Evolutionary conservation across 2,113 vertebrate genomes (phyloP).

Genomic region (Anarhynchus alexandrinus): DNA sequence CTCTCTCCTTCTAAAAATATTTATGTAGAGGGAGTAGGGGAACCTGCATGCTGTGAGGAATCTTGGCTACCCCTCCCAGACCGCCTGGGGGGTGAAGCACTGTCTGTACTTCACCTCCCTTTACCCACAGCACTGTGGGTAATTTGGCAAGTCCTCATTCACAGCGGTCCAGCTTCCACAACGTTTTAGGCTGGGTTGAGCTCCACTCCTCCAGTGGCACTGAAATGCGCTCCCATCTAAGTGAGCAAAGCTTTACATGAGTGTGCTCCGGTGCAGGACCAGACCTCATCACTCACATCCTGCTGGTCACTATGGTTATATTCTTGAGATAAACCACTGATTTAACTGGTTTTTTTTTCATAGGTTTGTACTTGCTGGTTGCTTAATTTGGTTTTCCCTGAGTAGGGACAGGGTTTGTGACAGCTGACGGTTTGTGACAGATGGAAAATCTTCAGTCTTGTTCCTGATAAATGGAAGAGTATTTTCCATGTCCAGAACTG

Average conservation of each 20-base stretch:
- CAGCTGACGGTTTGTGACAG: not conserved
- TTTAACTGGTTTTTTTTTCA: not conserved
- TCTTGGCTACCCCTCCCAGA: not conserved
- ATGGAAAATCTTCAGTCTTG: not conserved
- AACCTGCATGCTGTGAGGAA: not conserved
- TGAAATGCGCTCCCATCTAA: not conserved
- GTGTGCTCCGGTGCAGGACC: too few relatives aligned
- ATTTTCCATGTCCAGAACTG: not conserved
- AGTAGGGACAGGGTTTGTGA: not conserved
- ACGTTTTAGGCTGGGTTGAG: not conserved
- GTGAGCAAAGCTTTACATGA: not conserved
- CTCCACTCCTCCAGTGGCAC: fast-evolving
- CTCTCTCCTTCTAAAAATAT: not conserved
- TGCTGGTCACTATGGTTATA: not conserved
- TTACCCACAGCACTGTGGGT: not conserved
- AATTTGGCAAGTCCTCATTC: not conserved
- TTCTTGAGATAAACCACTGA: not conserved
- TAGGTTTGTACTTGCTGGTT: not conserved
- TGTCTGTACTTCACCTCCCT: not conserved
- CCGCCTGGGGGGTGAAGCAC: not conserved
- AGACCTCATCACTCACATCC: not conserved
- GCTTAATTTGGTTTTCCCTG: not conserved
- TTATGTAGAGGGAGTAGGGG: not conserved
- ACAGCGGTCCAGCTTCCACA: not conserved
- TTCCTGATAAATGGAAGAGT: not conserved